Base-by-base conservation (phyloP, 2,888 invertebrate genomes). In the Reticulitermes lucifugus region DNA sequence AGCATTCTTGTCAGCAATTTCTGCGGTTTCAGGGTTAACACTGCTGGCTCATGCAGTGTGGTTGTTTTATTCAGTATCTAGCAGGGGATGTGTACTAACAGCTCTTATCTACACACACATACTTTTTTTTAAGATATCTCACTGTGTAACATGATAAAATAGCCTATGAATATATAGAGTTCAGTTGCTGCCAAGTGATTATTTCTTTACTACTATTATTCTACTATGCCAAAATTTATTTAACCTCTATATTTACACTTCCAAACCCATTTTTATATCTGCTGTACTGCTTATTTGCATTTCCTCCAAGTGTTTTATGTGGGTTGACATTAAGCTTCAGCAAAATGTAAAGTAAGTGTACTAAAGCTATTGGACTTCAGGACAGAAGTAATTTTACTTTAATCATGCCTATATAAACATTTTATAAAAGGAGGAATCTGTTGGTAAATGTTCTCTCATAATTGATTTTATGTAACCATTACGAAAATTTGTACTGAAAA, bases 121-220 rank as follows among this genome's bases (percentile, higher is more conserved):
- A 55, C 14, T 14, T 55, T 55, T 25, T 55, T 1, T 55, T 55
- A 55, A 55, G 55, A 55, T 18, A 55, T 55, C 55, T 55, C 55
- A 18, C 18, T 14, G 55, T 55, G 5, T 14, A 12, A 55, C 18
- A 18, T 55, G 55, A 55, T 18, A 18, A 0, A 65, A 25, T n/a
- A n/a, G n/a, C 25, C 65, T 9, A 10, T 25, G 25, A 65, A n/a
- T 7, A 1, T 73, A 73, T 18, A 73, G 18, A 73, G 73, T 73
- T 73, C 73, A 73, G 73, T 70, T 73, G 73, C 41, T n/a, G n/a
- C 10, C 65, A n/a, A 65, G 65, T 65, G 65, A n/a, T 18, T 35
- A 35, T 35, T 35, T 35, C 4, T 35, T 3, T 35, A 35, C 35
- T 35, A 4, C 35, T n/a, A 22, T n/a, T 60, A 71, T 71, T 25